Base-by-base conservation (phyloP, 1,140 invertebrate species). In the Drosophila neocordata region DNA sequence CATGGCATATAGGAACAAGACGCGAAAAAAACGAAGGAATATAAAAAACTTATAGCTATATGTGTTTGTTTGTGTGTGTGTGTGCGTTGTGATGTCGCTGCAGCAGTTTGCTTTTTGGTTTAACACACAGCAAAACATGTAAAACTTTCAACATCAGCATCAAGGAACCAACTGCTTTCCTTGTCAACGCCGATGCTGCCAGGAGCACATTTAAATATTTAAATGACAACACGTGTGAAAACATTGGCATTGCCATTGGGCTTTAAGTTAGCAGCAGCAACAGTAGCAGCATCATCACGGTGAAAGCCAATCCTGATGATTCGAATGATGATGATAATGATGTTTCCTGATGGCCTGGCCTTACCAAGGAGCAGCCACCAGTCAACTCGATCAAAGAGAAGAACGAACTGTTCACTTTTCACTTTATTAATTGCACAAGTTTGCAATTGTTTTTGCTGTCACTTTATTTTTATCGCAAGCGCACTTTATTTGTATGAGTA, bases 401-500 rank as follows among this genome's bases (percentile, higher is more conserved):
- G 63, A 48, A 31, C 12, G 62, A 64, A 75, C 55, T 73, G 82
- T 79, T 77, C 82, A 79, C 83, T 85, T 87, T 87, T 85, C 83
- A 85, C 78, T 85, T 85, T 88, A 85, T 85, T 85, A 85, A 85
- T 85, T 85, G 82, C 82, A 66, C 70, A 85, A 85, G 83, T 85
- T 87, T 85, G 83, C 75, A 87, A 85, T 85, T 85, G 82, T 85
- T 85, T 85, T 88, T 82, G 78, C 83, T 85, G 82, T 85, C 82
- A 85, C 78, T 87, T 87, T 85, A 85, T 87, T 85, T 85, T 85
- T 85, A 85, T 85, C 82, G 82, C 82, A 69, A 73, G 70, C 78
- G 65, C 75, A 76, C 78, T 88, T 77, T 78, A 62, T 71, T 62
- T 75, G 57, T 69, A 24, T 55, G 37, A 60, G 52, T 66, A 37